These are phyloP conservation scores for Lagocephalus sceleratus DNA, from an alignment of 2,797 vertebrate species.

Conservation along the genomic window DNA sequence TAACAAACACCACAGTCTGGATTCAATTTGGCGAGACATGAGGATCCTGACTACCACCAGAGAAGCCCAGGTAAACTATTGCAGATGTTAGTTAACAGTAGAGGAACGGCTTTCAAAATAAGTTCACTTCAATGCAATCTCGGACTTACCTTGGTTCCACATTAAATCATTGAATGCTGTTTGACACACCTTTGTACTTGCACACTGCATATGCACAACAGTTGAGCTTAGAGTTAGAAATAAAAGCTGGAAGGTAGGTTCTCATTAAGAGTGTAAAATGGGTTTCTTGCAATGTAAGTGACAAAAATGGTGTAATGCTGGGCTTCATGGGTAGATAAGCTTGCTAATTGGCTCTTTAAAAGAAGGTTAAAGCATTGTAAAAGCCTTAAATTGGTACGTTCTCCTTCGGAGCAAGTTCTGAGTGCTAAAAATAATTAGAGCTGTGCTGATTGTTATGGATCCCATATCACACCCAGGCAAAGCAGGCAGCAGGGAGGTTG, in stretches of 20 bases:
- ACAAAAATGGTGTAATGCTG: conserved; percentile 67
- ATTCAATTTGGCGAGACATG: conserved; percentile 60
- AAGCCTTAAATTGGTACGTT: conserved; percentile 78
- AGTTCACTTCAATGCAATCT: conserved; percentile 52
- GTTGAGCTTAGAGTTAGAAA: conserved; percentile 49
- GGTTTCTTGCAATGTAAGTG: conserved; percentile 71
- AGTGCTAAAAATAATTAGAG: conserved; percentile 81
- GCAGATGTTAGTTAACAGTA: conserved; percentile 75
- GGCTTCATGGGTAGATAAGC: conserved; percentile 71
- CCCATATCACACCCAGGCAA: conserved; percentile 67
- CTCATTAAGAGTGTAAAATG: conserved; percentile 78
- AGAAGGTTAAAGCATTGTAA: conserved; percentile 78
- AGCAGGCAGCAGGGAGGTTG: conserved; percentile 68
- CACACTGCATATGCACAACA: conserved; percentile 34
- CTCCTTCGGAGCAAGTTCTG: conserved; percentile 70
- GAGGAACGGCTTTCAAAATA: conserved; percentile 56
- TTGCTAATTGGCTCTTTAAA: conserved; percentile 81
- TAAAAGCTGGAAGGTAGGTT: conserved; percentile 56
- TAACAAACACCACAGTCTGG: conserved; percentile 69
- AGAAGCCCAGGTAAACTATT: conserved; percentile 73
- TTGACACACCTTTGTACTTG: conserved; percentile 29
- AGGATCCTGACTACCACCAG: conserved; percentile 69
- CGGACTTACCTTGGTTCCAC: conserved; percentile 4
- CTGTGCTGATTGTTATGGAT: conserved; percentile 76
- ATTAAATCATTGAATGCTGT: conserved; percentile 12